Percentiles rank a stretch among this genome's conserved stretches.
These are phyloP conservation scores for Sebastes steindachneri DNA, from an alignment of 2,797 vertebrate species.

Conservation along the genomic window DNA sequence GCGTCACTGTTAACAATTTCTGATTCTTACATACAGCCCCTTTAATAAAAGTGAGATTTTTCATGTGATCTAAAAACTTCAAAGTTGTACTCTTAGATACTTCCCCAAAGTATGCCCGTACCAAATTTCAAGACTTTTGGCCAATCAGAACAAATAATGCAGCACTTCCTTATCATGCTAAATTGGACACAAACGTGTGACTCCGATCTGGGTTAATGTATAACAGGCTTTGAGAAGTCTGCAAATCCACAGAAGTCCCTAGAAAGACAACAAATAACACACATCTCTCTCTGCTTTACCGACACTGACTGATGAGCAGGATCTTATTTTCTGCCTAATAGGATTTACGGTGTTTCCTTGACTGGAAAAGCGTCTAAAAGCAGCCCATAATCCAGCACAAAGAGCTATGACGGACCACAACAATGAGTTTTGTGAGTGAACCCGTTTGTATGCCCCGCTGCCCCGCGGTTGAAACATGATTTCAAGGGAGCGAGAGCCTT, in stretches of 20 bases:
- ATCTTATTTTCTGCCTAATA: slow-evolving; percentile 1
- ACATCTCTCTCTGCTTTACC: neutral
- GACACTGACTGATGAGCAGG: slow-evolving; percentile 1
- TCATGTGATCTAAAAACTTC: too few species aligned
- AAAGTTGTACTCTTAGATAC: too few species aligned
- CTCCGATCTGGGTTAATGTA: neutral
- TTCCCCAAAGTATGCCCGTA: too few species aligned
- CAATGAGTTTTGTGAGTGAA: slow-evolving; percentile 50
- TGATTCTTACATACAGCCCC: too few species aligned
- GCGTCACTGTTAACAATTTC: too few species aligned
- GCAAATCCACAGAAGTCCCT: neutral
- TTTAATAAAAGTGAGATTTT: too few species aligned
- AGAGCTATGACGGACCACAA: slow-evolving; percentile 34
- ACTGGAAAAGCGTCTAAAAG: slow-evolving; percentile 27
- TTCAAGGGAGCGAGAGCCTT: slow-evolving; percentile 50
- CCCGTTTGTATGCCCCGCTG: slow-evolving; percentile 43
- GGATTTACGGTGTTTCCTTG: slow-evolving; percentile 24
- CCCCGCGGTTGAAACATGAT: slow-evolving; percentile 47
- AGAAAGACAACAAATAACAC: neutral
- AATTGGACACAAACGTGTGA: too few species aligned
- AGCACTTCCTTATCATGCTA: too few species aligned
- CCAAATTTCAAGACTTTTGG: too few species aligned
- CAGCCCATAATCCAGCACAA: slow-evolving; percentile 26
- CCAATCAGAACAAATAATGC: too few species aligned
- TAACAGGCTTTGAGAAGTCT: neutral